Conservation (phyloP, 2,113 vertebrate species). For the Scopus umbretta region DNA sequence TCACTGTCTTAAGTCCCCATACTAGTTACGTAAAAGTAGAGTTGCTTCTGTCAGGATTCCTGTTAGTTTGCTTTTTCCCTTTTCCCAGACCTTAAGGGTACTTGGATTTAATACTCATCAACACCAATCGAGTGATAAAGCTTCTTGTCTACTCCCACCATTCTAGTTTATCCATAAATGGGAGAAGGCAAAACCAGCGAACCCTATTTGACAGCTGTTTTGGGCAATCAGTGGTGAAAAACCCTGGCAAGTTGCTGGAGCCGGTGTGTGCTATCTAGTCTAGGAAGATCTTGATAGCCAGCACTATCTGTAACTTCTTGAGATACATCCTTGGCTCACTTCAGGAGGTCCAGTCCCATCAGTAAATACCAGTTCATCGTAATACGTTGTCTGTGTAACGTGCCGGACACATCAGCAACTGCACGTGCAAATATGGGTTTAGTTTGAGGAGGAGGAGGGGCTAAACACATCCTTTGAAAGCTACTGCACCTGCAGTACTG, state of each 20-base stretch:
- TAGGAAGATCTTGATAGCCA: neutral
- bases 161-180: neutral
- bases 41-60: neutral
- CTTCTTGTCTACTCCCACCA: neutral
- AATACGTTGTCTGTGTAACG: accelerated
- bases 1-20: neutral
- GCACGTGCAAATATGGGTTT: neutral
- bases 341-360: neutral
- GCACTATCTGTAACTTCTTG: accelerated
- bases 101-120: neutral
- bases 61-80: neutral
- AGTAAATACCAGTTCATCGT: accelerated
- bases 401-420: neutral
- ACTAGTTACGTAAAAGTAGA: neutral
- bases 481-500: accelerated
- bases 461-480: neutral
- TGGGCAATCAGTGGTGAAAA: neutral
- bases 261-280: neutral
- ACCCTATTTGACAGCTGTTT: neutral
- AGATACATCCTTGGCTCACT: neutral
- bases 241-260: neutral
- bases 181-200: neutral
- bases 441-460: neutral
- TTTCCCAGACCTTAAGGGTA: neutral
- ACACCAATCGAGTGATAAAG: neutral